Conservation (phyloP, 1,140 invertebrate genomes). For the Wiebesia pumilae region DNA sequence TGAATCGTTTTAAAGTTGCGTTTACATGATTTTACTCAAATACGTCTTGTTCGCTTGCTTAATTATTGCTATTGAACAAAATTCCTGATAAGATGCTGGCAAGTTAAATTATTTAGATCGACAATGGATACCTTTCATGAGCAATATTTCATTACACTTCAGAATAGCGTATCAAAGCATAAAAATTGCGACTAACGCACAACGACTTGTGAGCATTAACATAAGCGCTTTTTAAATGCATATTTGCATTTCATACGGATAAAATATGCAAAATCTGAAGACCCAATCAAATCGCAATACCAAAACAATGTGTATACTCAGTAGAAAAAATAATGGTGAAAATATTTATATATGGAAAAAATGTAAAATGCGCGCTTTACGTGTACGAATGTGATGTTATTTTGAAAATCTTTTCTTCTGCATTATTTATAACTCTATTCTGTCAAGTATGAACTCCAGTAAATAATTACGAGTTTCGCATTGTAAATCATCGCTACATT, state of each 20-base stretch:
- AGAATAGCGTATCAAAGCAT: background rate
- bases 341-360: background rate
- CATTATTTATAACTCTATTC: constrained; percentile 46
- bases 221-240: constrained; percentile 5
- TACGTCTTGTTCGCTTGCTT: background rate
- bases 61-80: background rate
- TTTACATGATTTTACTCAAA: background rate
- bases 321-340: background rate
- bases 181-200: background rate
- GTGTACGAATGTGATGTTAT: constrained; percentile 2
- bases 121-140: background rate
- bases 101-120: constrained; percentile 11
- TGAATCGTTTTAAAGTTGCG: background rate
- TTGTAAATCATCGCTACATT: constrained; percentile 25
- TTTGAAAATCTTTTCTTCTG: constrained; percentile 10
- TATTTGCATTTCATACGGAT: constrained; percentile 27
- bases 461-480: constrained; percentile 22
- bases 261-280: constrained; percentile 23
- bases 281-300: constrained; percentile 18
- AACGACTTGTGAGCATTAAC: constrained; percentile 32
- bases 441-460: constrained; percentile 26
- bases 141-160: background rate
- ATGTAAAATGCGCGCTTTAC: background rate
- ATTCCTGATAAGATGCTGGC: background rate
- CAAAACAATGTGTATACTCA: background rate